These are phyloP conservation scores for Corythornis leucogaster DNA, from an alignment of 2,797 vertebrate species.

Conservation along the genomic window DNA sequence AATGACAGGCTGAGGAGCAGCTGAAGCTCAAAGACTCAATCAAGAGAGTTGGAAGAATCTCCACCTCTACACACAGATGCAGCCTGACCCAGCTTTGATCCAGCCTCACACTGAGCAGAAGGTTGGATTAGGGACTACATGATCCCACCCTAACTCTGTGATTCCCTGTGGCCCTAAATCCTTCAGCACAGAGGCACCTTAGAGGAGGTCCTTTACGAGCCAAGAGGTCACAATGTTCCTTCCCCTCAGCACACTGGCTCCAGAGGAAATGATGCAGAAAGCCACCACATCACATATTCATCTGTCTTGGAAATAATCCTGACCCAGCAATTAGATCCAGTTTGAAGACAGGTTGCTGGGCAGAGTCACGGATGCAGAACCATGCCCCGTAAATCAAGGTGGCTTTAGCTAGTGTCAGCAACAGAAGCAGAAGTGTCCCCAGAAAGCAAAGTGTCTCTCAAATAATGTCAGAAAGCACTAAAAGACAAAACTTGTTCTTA, in stretches of 20 bases:
- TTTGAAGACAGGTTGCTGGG: neutral
- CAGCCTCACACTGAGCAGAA: neutral
- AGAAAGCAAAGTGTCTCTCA: neutral
- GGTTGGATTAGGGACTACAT: neutral
- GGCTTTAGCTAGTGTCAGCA: neutral
- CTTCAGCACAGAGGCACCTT: neutral
- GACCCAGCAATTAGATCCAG: neutral
- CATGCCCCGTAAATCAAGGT: neutral
- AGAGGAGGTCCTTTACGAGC: no score
- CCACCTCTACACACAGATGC: neutral
- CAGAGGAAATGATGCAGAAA: neutral
- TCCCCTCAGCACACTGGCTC: neutral
- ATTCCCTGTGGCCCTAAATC: neutral
- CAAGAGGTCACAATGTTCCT: neutral
- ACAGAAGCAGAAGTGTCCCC: neutral
- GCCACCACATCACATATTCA: neutral
- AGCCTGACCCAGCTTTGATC: neutral
- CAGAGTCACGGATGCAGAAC: neutral
- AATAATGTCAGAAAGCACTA: neutral
- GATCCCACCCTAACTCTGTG: neutral
- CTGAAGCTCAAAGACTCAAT: neutral
- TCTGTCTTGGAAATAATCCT: neutral
- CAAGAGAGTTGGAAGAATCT: neutral
- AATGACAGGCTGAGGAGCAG: neutral
- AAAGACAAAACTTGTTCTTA: conserved; percentile 67